Conservation (phyloP, 2,888 invertebrate genomes). For the Amphimallon solstitiale region DNA sequence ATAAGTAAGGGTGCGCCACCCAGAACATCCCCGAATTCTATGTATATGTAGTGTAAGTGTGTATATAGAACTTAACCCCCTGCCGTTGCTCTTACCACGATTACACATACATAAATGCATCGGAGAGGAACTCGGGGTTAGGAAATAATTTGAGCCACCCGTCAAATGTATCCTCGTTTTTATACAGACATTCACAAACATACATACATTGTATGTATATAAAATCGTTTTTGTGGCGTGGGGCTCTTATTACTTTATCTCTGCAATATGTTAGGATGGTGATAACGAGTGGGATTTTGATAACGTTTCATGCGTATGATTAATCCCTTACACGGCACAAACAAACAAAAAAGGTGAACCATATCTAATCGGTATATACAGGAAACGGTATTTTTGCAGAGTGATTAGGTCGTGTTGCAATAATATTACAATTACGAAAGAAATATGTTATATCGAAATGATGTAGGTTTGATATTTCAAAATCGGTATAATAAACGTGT, state of each 20-base stretch:
- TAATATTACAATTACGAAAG: neutral
- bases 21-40: constrained; percentile 3
- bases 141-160: too few species aligned
- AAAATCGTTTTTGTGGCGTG: neutral
- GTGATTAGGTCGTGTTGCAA: neutral
- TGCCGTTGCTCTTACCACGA: neutral
- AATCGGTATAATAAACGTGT: too few species aligned
- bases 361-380: constrained; percentile 11
- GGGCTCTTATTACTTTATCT: constrained; percentile 6
- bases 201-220: neutral
- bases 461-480: too few species aligned
- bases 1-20: constrained; percentile 5
- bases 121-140: too few species aligned
- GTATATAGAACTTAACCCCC: neutral
- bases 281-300: constrained; percentile 14
- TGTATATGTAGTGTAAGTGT: too few species aligned
- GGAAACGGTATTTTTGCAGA: constrained; percentile 10
- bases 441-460: too few species aligned
- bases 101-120: neutral
- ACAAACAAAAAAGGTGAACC: neutral
- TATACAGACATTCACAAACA: neutral
- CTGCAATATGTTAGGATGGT: constrained; percentile 18
- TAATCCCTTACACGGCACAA: neutral
- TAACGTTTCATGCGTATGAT: constrained; percentile 13
- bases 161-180: too few species aligned